A percentile compares a stretch with the other conserved stretches of the same genome.
Conservation (phyloP, 2,888 invertebrate genomes). For the Sarcophaga variegata region DNA sequence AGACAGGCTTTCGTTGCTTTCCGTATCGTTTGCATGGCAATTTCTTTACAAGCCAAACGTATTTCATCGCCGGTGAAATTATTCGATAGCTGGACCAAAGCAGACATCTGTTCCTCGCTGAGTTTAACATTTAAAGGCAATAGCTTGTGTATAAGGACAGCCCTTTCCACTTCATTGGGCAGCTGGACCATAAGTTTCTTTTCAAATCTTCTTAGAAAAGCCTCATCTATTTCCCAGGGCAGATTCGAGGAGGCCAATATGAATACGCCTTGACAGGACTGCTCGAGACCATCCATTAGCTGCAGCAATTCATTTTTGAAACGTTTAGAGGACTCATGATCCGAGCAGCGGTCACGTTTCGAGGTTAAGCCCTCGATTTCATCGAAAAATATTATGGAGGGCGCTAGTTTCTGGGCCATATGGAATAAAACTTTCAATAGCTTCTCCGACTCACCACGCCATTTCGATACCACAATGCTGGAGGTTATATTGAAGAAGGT, state of each 20-base stretch:
- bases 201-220: conserved; percentile 93
- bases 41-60: conserved; percentile 93
- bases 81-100: conserved; percentile 84
- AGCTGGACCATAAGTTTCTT: conserved; percentile 92
- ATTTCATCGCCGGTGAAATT: conserved; percentile 95
- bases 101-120: conserved; percentile 74
- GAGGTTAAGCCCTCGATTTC: conserved; percentile 94
- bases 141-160: conserved; percentile 86
- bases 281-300: conserved; percentile 90
- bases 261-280: conserved; percentile 87
- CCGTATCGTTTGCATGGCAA: conserved; percentile 90
- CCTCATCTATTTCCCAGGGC: conserved; percentile 96
- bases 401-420: conserved; percentile 91
- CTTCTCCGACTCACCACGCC: conserved; percentile 98
- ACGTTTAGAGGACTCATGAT: conserved; percentile 93
- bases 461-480: conserved; percentile 95
- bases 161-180: conserved; percentile 87
- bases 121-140: conserved; percentile 81
- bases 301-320: conserved; percentile 94
- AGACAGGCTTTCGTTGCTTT: conserved; percentile 78
- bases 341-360: conserved; percentile 84
- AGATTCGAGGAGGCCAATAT: conserved; percentile 93
- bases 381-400: conserved; percentile 95
- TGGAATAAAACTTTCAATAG: conserved; percentile 94
- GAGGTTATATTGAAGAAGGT: conserved; percentile 96